Base-by-base conservation (phyloP, 2,797 vertebrate species). In the Pipistrellus pipistrellus region DNA sequence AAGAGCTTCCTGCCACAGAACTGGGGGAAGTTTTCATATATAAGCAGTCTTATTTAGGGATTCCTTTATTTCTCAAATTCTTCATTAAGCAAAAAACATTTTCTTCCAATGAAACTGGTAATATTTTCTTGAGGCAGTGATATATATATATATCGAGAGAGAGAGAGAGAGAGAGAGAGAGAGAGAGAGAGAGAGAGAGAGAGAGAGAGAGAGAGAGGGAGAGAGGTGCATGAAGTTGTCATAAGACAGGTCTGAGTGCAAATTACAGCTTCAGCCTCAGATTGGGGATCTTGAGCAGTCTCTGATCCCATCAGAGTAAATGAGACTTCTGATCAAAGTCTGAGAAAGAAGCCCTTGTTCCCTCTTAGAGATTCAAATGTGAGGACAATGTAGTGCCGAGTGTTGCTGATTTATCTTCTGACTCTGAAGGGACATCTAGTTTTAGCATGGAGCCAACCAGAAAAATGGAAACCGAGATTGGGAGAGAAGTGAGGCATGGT, bases 51-150 rank as follows among this genome's bases (percentile, higher is more conserved):
- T 87, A 83, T 8, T 57, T 72, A 41, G 8, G 25, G 44, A 59
- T 66, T n/a, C 71, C 53, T 82, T 71, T 87, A 59, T 53, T 88
- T 92, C 15, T 69, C 38, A 75, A 48, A 41, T 41, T 90, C 66
- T 86, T 90, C 14, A 80, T 21, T 51, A 38, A 11, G 30, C 81
- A 41, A 78, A 2, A 93, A 88, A 75, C 11, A 64, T 72, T 53
- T 90, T 38, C 11, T 59, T 75, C 25, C 7, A 59, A 4, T 44
- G 2, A 71, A 64, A 64, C 9, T 71, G 20, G 21, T 35, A 44
- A 38, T 53, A 30, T 84, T 71, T 71, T 30, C 55, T 59, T 41
- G 30, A 94, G 59, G 38, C 35, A 64, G 78, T 57, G 14, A 32
- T 35, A 35, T 68, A 4, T 27, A n/a, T n/a, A n/a, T n/a, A n/a